These are phyloP conservation scores for Clunio marinus DNA, from an alignment of 2,888 invertebrate species.

Conservation along the genomic window DNA sequence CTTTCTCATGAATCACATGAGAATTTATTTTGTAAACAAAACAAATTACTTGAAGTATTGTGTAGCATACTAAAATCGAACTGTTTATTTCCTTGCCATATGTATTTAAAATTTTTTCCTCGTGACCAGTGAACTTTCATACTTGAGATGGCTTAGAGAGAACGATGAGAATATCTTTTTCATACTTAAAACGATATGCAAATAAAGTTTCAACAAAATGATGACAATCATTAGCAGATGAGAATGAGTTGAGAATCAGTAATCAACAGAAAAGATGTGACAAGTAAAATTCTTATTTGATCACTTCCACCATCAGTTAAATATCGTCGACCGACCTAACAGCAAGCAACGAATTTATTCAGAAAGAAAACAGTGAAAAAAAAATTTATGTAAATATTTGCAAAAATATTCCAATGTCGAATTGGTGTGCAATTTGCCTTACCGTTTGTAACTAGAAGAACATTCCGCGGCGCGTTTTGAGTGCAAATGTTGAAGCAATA, in stretches of 20 bases:
- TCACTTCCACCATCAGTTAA: neutral
- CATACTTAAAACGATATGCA: neutral
- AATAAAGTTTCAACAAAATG: neutral
- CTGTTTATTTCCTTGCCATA: too few species aligned
- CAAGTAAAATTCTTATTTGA: neutral
- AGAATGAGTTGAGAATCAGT: neutral
- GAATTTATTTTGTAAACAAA: neutral
- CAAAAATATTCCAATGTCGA: neutral
- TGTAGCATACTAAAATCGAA: constrained; percentile 1
- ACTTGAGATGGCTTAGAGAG: neutral
- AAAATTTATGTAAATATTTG: neutral
- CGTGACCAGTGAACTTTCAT: neutral
- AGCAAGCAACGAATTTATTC: too few species aligned
- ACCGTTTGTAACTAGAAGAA: neutral
- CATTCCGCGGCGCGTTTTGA: neutral
- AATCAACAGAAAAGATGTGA: neutral
- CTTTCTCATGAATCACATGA: neutral
- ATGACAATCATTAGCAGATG: neutral
- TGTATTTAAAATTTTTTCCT: too few species aligned
- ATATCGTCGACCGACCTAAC: neutral
- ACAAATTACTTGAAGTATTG: neutral
- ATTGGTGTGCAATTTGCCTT: neutral
- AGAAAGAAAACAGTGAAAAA: too few species aligned
- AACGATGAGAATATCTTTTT: too few species aligned
- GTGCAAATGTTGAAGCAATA: neutral